Evolutionary conservation across 1,140 invertebrate species (phyloP).

Genomic region (Lucilia cuprina): DNA sequence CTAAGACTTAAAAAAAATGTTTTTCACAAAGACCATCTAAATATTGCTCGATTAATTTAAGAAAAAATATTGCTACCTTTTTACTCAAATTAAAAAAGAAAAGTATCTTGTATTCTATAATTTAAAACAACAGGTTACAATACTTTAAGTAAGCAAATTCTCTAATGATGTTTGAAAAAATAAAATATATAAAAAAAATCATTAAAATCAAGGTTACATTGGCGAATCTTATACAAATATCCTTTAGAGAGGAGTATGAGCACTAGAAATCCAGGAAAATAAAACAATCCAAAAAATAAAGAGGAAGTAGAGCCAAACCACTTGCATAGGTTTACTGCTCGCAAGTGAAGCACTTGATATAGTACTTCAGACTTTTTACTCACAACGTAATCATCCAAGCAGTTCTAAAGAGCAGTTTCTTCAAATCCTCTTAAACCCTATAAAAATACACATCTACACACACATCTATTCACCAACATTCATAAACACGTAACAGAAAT

Average conservation of each 20-base stretch:
- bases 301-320: slow-evolving; percentile 25
- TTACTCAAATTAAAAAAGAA: no score
- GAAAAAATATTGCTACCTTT: no score
- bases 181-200: not conserved
- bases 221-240: not conserved
- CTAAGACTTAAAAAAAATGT: not conserved
- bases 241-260: not conserved
- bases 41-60: not conserved
- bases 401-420: not conserved
- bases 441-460: not conserved
- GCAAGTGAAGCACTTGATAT: not conserved
- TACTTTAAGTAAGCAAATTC: no score
- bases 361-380: not conserved
- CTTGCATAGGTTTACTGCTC: slow-evolving; percentile 32
- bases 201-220: not conserved
- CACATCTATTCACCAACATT: not conserved
- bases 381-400: not conserved
- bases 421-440: not conserved
- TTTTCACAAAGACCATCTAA: not conserved
- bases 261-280: not conserved
- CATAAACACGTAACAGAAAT: not conserved
- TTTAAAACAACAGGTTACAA: no score
- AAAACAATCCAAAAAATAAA: not conserved
- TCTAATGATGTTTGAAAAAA: no score
- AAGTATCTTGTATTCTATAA: no score